phyloP scores from a whole-genome alignment of 2,888 invertebrate species.

The Cephus spinipes region DNA sequence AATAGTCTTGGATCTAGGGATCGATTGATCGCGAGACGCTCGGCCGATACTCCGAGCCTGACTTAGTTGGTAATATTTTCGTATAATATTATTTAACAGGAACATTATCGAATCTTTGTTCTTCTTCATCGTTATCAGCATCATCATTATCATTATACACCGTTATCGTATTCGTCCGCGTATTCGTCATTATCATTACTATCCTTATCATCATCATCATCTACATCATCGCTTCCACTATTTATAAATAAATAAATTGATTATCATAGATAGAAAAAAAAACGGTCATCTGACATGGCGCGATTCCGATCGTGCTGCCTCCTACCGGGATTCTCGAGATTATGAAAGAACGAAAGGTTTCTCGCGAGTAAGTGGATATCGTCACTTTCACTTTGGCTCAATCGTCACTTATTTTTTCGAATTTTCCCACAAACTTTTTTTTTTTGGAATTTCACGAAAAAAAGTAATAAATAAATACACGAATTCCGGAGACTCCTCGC shows the following conservation, averaged over 20 bases:
- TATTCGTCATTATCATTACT: slow-evolving; percentile 17
- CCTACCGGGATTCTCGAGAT: not conserved
- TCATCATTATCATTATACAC: slow-evolving; percentile 14
- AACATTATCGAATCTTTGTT: slow-evolving; percentile 66
- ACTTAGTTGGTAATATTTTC: slow-evolving; percentile 57
- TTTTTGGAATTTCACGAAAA: not conserved
- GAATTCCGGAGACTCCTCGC: not conserved
- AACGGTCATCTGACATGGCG: not conserved
- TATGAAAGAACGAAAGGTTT: not conserved
- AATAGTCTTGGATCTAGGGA: not conserved
- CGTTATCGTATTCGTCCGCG: slow-evolving; percentile 15
- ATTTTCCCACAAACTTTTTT: not conserved
- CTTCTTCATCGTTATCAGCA: slow-evolving; percentile 33
- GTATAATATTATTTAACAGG: slow-evolving; percentile 63
- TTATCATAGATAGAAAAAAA: not conserved
- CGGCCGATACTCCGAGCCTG: slow-evolving; percentile 43
- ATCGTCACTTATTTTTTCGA: not conserved
- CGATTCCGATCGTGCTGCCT: not conserved
- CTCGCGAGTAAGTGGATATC: not conserved
- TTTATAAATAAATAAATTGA: slow-evolving; percentile 22
- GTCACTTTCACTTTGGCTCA: not conserved
- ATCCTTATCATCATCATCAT: slow-evolving; percentile 41
- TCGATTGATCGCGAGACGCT: not conserved
- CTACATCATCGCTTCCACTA: slow-evolving; percentile 27
- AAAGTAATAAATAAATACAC: slow-evolving; percentile 5